Conservation (phyloP, 2,888 invertebrate species). For the Lymantria dispar region DNA sequence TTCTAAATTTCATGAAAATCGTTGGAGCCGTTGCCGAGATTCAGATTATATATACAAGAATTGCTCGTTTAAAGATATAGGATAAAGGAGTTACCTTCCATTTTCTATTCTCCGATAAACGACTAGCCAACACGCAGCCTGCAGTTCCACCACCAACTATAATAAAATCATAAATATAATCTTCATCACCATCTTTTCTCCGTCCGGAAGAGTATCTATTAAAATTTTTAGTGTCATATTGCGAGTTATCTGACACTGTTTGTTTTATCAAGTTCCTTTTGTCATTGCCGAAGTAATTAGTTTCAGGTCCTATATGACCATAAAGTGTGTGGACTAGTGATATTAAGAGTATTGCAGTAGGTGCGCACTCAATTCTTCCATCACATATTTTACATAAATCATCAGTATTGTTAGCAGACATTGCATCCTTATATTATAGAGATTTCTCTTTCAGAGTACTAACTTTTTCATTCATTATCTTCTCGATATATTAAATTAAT, state of each 20-base stretch:
- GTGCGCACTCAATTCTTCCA: constrained; percentile 72
- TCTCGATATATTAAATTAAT: neutral
- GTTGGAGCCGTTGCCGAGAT: too few relatives aligned
- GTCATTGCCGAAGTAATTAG: constrained; percentile 60
- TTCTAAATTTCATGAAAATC: too few relatives aligned
- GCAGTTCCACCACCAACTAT: constrained; percentile 73
- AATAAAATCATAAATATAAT: constrained; percentile 58
- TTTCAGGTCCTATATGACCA: constrained; percentile 63
- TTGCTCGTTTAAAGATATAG: too few relatives aligned
- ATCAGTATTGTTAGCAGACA: constrained; percentile 65
- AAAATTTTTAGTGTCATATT: constrained; percentile 22
- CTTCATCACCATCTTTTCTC: neutral
- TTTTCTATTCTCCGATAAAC: constrained; percentile 67
- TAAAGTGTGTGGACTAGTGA: constrained; percentile 69
- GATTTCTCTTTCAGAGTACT: constrained; percentile 12
- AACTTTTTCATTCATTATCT: constrained; percentile 18
- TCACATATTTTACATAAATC: constrained; percentile 74
- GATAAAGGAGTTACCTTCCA: constrained; percentile 60
- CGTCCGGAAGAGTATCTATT: constrained; percentile 22
- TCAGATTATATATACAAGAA: too few relatives aligned
- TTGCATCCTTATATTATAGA: constrained; percentile 58
- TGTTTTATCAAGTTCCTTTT: constrained; percentile 14
- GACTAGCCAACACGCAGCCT: constrained; percentile 69
- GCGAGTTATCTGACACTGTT: neutral
- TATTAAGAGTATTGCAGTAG: constrained; percentile 71